Evolutionary conservation across 2,113 vertebrate genomes (phyloP).

Genomic region (Clarias macrocephalus): DNA sequence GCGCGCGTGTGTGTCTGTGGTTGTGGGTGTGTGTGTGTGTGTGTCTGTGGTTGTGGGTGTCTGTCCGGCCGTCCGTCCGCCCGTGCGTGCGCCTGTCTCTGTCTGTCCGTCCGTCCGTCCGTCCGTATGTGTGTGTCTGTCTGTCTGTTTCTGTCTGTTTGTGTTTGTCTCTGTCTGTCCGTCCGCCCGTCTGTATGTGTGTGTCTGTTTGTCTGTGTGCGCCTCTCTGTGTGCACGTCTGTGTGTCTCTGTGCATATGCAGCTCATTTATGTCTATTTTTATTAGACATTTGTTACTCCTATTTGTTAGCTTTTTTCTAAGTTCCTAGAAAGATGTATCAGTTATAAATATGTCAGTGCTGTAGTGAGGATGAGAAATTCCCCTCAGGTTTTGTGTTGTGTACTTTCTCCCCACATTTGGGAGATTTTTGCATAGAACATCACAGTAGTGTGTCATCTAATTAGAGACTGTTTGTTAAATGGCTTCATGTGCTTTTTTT

Average conservation of each 20-base stretch:
- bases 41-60: too few species aligned
- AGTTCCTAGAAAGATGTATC: too few species aligned
- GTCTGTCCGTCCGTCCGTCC: background rate
- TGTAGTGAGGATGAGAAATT: background rate
- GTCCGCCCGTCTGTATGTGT: background rate
- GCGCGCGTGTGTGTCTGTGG: too few species aligned
- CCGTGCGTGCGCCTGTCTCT: constrained; percentile 34
- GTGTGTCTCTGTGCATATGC: background rate
- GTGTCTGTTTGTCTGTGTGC: background rate
- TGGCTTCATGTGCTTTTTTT: background rate
- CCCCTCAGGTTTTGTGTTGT: background rate
- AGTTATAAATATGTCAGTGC: background rate
- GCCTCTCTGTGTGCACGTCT: accelerated
- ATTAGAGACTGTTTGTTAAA: background rate
- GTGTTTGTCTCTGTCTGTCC: background rate
- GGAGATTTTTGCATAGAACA: background rate
- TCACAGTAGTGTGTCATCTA: background rate
- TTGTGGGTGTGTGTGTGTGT: too few species aligned
- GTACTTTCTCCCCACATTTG: background rate
- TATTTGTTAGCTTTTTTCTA: too few species aligned
- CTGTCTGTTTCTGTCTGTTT: too few species aligned
- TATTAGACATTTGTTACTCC: background rate
- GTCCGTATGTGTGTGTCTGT: too few species aligned
- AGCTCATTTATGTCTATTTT: background rate
- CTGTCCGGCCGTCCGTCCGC: too few species aligned